Conservation (phyloP, 2,888 invertebrate species). For the Conus canariensis region DNA sequence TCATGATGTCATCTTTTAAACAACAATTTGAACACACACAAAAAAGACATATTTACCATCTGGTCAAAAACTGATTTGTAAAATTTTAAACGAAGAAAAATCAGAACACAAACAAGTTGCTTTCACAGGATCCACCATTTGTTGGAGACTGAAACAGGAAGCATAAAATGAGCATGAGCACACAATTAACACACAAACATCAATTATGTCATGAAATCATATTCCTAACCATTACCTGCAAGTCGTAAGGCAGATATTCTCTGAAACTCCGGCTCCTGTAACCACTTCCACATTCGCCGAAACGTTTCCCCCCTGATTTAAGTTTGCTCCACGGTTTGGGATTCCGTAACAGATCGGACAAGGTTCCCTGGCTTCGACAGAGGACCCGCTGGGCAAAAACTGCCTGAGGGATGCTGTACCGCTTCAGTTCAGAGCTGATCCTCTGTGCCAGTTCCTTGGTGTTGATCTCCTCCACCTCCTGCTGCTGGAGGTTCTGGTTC, state of each 20-base stretch:
- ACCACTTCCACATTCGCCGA: conserved; percentile 99
- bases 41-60: no score
- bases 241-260: conserved; percentile 99
- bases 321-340: conserved; percentile 99
- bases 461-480: conserved; percentile 93
- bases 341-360: conserved; percentile 97
- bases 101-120: no score
- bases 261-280: conserved; percentile 99
- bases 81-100: no score
- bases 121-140: no score
- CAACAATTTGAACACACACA: no score
- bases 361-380: conserved; percentile 98
- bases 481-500: conserved; percentile 69
- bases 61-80: no score
- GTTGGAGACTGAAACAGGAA: no score
- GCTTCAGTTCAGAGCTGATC: conserved; percentile 98
- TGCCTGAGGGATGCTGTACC: conserved; percentile 99
- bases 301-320: conserved; percentile 99
- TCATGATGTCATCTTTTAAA: no score
- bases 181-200: no score
- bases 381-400: conserved; percentile 99
- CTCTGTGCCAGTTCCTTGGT: conserved; percentile 98
- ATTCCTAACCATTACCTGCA: conserved; percentile 86
- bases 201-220: no score
- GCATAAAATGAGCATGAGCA: no score